Base-by-base conservation (phyloP, 2,113 vertebrate species). In the Upupa epops region DNA sequence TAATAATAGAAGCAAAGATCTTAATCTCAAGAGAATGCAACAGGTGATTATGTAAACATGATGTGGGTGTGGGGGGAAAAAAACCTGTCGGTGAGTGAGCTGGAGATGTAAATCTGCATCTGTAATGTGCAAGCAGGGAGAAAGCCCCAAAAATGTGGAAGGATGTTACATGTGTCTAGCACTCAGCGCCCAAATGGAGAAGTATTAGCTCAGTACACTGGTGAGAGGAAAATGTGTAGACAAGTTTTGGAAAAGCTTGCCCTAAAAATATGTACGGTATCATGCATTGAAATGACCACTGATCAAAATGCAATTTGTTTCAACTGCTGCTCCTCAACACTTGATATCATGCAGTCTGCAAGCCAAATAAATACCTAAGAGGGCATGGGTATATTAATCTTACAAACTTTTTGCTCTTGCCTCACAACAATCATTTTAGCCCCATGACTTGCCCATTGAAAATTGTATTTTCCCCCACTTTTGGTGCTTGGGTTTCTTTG, bases 361-460 rank as follows among this genome's bases (percentile, higher is more conserved):
- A 65, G 94, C 96, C 90, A 94, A 22, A 75, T 60, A 73, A 88
- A 95, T 95, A 29, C 86, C 76, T 94, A 70, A 65, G 90, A 79
- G 88, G 88, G 55, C 93, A 86, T 34, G 80, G 70, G 28, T 21
- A 55, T 8, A 7, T 94, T 87, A 82, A 82, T 94, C 77, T 76
- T 70, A 13, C 0, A 10, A 65, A 31, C 55, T n/a, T 84, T 87
- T 82, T 92, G 63, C 66, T 70, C 42, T 76, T 11, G 2, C 52
- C 71, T 87, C 17, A 19, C 70, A 72, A 29, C 13, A 34, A 85
- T 89, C 26, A 7, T 70, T 89, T 92, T 83, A 88, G 28, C 12
- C 13, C 9, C 8, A 5, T 55, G 11, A 48, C 5, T 69, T 89
- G 11, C 18, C 17, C 69, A 1, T 79, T 55, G 63, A 70, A 88